Evolutionary conservation across 2,797 vertebrate species (phyloP).

Genomic region (Synaphobranchus kaupii): DNA sequence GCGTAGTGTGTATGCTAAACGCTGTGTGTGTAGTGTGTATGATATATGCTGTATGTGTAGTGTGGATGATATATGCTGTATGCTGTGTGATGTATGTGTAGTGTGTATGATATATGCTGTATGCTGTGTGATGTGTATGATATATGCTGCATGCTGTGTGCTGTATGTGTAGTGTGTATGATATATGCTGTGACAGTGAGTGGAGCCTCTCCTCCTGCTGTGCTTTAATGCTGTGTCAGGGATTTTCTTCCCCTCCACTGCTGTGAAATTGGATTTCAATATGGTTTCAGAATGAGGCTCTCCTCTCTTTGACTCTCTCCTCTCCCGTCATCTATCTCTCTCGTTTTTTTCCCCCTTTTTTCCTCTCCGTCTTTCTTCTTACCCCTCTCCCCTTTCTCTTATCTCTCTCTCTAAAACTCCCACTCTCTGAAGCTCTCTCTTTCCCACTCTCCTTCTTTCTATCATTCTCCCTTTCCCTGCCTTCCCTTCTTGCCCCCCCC

Average conservation of each 20-base stretch:
- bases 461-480: not conserved
- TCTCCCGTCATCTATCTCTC: not conserved
- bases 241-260: constrained; percentile 66
- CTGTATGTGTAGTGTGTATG: not conserved
- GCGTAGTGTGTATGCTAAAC: no score
- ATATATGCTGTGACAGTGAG: not conserved
- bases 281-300: constrained; percentile 62
- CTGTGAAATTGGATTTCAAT: constrained; percentile 77
- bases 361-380: not conserved
- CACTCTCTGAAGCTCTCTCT: no score
- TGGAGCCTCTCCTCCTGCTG: not conserved
- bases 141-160: no score
- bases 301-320: not conserved
- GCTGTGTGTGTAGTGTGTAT: no score
- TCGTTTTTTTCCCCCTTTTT: not conserved
- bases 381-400: not conserved
- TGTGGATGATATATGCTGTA: not conserved
- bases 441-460: not conserved
- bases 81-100: not conserved
- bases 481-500: not conserved
- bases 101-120: no score
- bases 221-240: constrained; percentile 68
- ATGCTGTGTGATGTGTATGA: no score
- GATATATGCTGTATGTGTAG: no score
- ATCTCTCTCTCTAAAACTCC: not conserved